These are phyloP conservation scores for Galerucella nymphaeae DNA, from an alignment of 2,888 invertebrate species.

Conservation along the genomic window DNA sequence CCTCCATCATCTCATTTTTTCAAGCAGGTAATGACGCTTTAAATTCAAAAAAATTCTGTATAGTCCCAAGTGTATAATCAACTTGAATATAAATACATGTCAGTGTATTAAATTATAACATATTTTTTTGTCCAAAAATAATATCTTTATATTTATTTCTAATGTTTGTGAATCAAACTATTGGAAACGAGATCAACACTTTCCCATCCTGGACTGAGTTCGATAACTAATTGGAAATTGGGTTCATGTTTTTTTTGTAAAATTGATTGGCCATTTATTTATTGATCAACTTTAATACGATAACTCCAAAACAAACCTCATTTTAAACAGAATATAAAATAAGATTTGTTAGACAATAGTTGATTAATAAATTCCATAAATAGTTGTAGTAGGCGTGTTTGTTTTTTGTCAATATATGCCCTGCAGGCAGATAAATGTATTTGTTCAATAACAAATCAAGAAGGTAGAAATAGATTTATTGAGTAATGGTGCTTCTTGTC, in stretches of 20 bases:
- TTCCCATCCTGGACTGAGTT: no score
- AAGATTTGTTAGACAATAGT: not conserved
- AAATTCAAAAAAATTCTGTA: conserved; percentile 26
- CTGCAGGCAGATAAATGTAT: not conserved
- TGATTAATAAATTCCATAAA: conserved; percentile 9
- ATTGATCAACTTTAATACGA: not conserved
- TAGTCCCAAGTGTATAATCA: not conserved
- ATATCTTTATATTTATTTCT: no score
- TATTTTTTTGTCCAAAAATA: no score
- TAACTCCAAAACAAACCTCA: not conserved
- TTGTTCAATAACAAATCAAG: not conserved
- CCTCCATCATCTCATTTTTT: conserved; percentile 33
- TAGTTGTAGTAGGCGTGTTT: conserved; percentile 5
- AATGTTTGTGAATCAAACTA: no score
- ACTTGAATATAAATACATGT: no score
- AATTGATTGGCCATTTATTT: no score
- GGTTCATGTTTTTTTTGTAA: no score
- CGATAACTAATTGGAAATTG: no score
- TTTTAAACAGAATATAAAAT: not conserved
- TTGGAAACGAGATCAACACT: no score
- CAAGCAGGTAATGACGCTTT: conserved; percentile 33
- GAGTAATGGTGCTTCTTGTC: not conserved
- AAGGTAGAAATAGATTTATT: not conserved
- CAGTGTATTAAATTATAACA: no score
- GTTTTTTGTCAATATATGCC: not conserved